These are phyloP conservation scores for Cheumatopsyche charites DNA, from an alignment of 1,140 invertebrate species.

Conservation along the genomic window DNA sequence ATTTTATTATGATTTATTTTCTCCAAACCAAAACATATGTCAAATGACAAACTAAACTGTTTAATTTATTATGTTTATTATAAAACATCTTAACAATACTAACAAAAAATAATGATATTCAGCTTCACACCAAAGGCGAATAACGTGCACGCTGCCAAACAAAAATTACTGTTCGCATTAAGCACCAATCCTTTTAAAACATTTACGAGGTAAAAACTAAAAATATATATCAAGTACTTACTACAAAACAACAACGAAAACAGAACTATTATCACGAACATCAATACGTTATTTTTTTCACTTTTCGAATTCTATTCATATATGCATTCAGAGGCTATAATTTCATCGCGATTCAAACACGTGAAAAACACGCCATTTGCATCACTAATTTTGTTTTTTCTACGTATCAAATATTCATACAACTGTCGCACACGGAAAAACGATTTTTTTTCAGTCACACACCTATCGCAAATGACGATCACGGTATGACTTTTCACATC, in stretches of 20 bases:
- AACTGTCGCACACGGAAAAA: no score
- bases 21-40: background rate
- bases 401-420: constrained; percentile 10
- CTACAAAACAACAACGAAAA: background rate
- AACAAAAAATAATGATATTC: constrained; percentile 9
- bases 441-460: no score
- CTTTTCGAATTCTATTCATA: constrained; percentile 9
- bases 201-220: background rate
- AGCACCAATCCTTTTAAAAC: constrained; percentile 6
- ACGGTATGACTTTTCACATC: no score
- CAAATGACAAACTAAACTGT: background rate
- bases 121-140: background rate
- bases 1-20: background rate
- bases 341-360: background rate
- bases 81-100: constrained; percentile 16
- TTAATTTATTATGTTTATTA: constrained; percentile 2
- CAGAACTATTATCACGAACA: background rate
- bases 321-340: constrained; percentile 1
- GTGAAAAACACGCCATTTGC: constrained; percentile 6
- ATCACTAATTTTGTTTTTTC: constrained; percentile 9
- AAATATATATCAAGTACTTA: background rate
- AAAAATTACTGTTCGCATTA: constrained; percentile 18
- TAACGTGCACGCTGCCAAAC: constrained; percentile 8
- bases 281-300: background rate
- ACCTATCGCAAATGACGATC: no score